phyloP scores from a whole-genome alignment of 1,140 invertebrate species.

The Platyura marginata region DNA sequence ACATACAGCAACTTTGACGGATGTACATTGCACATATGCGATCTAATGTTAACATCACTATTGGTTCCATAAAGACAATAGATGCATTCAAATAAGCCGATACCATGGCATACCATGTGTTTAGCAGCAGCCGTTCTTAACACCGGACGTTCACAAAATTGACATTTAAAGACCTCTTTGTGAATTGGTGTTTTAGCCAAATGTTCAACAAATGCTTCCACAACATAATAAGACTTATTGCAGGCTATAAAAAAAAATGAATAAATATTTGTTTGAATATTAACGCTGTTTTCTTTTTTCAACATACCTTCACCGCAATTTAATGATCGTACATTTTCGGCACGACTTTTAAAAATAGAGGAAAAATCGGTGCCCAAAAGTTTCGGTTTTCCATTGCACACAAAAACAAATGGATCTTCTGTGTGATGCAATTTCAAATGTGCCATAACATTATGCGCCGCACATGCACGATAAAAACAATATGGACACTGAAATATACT shows the following conservation, averaged over 20 bases:
- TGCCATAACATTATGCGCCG: constrained; percentile 29
- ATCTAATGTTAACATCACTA: neutral
- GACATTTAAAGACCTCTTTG: neutral
- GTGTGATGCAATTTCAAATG: constrained; percentile 25
- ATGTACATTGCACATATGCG: neutral
- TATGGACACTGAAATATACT: constrained; percentile 34
- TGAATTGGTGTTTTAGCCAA: neutral
- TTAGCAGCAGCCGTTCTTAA: neutral
- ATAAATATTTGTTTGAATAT: too few relatives aligned
- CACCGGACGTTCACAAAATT: neutral
- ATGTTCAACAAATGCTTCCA: neutral
- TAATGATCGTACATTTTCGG: neutral
- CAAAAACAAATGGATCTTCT: neutral
- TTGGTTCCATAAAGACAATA: neutral
- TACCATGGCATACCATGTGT: neutral
- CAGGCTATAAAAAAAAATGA: constrained; percentile 1
- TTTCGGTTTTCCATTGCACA: neutral
- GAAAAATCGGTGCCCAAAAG: neutral
- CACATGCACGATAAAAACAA: constrained; percentile 35
- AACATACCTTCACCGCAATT: neutral
- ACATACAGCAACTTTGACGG: neutral
- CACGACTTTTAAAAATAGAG: neutral
- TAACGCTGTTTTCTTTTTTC: too few relatives aligned
- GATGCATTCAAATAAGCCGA: neutral
- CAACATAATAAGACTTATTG: neutral